Base-by-base conservation (phyloP, 2,888 invertebrate species). In the Aporophyla nigra region DNA sequence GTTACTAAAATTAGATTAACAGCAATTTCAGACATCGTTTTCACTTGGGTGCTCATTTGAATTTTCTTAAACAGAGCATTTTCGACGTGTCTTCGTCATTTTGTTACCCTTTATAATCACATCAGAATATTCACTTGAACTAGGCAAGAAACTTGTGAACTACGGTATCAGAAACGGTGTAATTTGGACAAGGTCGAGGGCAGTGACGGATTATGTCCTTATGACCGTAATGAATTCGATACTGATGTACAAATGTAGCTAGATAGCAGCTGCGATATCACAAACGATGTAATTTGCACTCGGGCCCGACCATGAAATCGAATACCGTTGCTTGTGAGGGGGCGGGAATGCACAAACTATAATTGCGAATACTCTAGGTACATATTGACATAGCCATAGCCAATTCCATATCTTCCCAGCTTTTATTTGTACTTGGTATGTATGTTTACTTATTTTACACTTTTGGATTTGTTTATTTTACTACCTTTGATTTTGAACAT, bases 1-100 rank as follows among this genome's bases (percentile, higher is more conserved):
- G 6, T 53, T 19, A 53, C 19, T 33, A 67, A 67, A 53, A 67
- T 16, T 40, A 6, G 27, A 58, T 43, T 54, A 19, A 16, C 12
- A n/a, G n/a, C n/a, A 65, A 40, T 40, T 68, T 40, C 67, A 53
- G 19, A 53, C 6, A 54, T 54, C 19, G n/a, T 67, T 61, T 21
- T 19, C n/a, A 12, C 12, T 33, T 24, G 12, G 16, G 19, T 59
- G 59, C 19, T 27, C 12, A 9, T 14, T 61, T 16, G 16, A n/a
- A 61, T 40, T 62, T 40, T 62, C 7, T 40, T 40, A 14, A n/a
- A n/a, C n/a, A 43, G 40, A 43, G 7, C 43, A 14, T 24, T 62
- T 24, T 16, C 43, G 16, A 9, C 16, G 10, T 27, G 27, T 43
- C 1, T 46, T 43, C 16, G 19, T 24, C 3, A 5, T 63, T 46